Evolutionary conservation across 1,140 invertebrate genomes (phyloP).

Genomic region (Notospermus geniculatus): DNA sequence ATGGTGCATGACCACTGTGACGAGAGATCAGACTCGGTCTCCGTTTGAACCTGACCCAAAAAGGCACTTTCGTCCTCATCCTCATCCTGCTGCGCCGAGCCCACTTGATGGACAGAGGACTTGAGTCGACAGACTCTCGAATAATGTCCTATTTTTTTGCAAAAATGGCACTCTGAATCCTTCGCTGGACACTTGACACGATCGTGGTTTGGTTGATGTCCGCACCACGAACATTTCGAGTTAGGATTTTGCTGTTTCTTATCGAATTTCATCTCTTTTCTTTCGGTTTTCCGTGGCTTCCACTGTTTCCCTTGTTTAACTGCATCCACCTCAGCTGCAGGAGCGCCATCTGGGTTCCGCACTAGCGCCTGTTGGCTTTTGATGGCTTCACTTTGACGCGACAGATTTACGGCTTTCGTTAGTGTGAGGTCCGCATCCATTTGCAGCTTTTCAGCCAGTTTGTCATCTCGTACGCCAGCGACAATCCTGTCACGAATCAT

Average conservation of each 20-base stretch:
- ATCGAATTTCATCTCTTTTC: too few species aligned
- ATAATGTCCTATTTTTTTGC: neutral
- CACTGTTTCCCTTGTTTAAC: neutral
- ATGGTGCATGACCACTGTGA: too few species aligned
- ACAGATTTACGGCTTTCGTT: neutral
- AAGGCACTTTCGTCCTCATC: too few species aligned
- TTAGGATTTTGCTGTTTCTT: too few species aligned
- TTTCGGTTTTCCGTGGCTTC: neutral
- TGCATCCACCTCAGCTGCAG: neutral
- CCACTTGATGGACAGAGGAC: too few species aligned
- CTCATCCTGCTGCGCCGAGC: too few species aligned
- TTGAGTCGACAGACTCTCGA: neutral
- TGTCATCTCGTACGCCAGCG: neutral
- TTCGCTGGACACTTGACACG: slow-evolving; percentile 1
- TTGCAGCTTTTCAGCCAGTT: neutral
- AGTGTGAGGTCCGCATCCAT: neutral
- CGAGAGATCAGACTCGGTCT: too few species aligned
- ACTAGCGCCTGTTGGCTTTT: neutral
- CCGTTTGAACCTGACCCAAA: too few species aligned
- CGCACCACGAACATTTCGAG: slow-evolving; percentile 6
- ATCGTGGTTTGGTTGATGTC: neutral
- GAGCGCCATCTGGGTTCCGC: neutral
- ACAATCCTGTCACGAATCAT: neutral
- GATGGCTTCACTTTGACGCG: slow-evolving; percentile 2
- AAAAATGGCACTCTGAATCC: neutral